Conservation (phyloP, 2,113 vertebrate species). For the Podarcis raffonei region DNA sequence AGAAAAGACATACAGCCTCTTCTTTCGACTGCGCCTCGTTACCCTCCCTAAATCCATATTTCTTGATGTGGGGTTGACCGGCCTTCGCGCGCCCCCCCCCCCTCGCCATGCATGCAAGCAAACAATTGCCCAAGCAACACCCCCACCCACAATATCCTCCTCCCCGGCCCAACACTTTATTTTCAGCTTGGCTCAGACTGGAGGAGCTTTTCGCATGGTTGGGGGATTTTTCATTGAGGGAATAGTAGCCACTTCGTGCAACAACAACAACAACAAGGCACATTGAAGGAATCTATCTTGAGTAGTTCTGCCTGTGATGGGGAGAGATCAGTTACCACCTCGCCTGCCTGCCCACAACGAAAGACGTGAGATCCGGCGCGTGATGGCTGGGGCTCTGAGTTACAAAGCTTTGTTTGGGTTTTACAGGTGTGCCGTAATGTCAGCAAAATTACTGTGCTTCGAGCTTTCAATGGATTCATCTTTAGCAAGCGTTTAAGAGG, state of each 20-base stretch:
- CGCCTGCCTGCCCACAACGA: background rate
- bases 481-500: constrained; percentile 72
- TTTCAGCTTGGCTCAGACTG: constrained; percentile 27
- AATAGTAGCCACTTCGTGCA: constrained; percentile 5
- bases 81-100: background rate
- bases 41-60: constrained; percentile 72
- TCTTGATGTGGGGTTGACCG: constrained; percentile 40
- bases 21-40: constrained; percentile 71
- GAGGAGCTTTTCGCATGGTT: constrained; percentile 28
- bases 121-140: constrained; percentile 1
- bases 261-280: constrained; percentile 9
- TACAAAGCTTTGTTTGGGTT: constrained; percentile 71
- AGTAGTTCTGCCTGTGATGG: background rate
- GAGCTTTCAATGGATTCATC: constrained; percentile 65
- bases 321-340: constrained; percentile 4
- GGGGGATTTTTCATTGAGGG: constrained; percentile 6
- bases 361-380: constrained; percentile 16
- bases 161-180: constrained; percentile 36
- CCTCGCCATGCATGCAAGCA: constrained; percentile 16
- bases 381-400: constrained; percentile 52
- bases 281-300: constrained; percentile 24
- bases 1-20: constrained; percentile 72
- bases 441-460: constrained; percentile 56
- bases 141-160: background rate
- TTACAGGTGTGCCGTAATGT: constrained; percentile 62